Evolutionary conservation across 2,113 vertebrate species (phyloP), one percentile per base, ranked within the genome.

Genomic region (Alexandromys fortis): DNA sequence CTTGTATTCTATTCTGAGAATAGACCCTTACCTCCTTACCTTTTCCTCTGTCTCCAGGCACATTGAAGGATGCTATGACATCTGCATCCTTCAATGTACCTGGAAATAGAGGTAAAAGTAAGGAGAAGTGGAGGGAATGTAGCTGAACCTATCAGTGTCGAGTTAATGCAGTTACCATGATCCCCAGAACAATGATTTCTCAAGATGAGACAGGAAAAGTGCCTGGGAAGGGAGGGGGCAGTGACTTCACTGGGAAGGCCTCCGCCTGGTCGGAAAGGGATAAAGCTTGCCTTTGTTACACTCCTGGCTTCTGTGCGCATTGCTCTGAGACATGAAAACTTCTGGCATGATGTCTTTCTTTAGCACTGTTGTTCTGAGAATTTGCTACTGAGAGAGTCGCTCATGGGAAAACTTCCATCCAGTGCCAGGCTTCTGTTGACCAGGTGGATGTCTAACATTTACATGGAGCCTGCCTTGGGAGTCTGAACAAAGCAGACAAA

Each of bases 251-350:
- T 17, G 49, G 30, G 67, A 77, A 83, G 79, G 76, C 70, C 79
- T 86, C 78, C 81, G 86, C 95, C 65, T 30, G 2, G 47, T 65
- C 55, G 67, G 42, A 78, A 45, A 72, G 58, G 91, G 72, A 97
- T 90, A 97, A 96, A 94, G 94, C 96, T 68, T 6, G 65, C 45
- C 95, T 96, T 98, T 97, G 95, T 97, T 95, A 47, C 14, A 55
- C 79, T 89, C 33, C 96, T 93, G 95, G 96, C 94, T 96, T 91
- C 96, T 90, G 67, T 95, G 94, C 81, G 49, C 17, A 26, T 1
- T 76, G n/a, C 58, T 94, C 85, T 63, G 52, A 92, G 86, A 65
- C 35, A 78, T 30, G 88, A 89, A 78, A 70, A 61, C 89, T 89
- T 82, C 86, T 61, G 83, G 91, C 86, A 82, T 49, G 68, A 45